These are phyloP conservation scores for Bugula neritina DNA, from an alignment of 2,888 invertebrate species.

Conservation along the genomic window DNA sequence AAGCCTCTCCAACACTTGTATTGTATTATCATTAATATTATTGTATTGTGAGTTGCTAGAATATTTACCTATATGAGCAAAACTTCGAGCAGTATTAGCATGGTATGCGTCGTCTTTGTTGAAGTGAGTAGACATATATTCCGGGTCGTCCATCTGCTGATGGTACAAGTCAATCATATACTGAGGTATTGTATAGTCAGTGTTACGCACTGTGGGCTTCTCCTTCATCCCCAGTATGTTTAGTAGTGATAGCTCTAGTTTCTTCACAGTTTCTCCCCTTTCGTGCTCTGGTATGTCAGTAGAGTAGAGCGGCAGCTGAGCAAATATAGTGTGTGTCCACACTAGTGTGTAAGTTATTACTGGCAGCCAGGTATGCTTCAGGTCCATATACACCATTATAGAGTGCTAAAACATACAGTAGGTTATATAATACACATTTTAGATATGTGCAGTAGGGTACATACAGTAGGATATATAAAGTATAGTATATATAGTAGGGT, in stretches of 20 bases:
- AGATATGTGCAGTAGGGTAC: too few relatives aligned
- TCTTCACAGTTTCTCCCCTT: conserved; percentile 44
- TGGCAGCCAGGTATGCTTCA: not conserved
- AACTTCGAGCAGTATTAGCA: conserved; percentile 49
- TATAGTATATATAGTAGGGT: too few relatives aligned
- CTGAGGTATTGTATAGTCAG: conserved; percentile 65
- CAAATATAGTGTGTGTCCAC: not conserved
- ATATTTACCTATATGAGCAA: conserved; percentile 43
- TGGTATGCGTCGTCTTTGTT: conserved; percentile 34
- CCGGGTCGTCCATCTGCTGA: conserved; percentile 62
- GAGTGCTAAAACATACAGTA: conserved; percentile 6
- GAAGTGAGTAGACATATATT: conserved; percentile 57
- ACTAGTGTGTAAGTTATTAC: not conserved
- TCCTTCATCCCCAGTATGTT: conserved; percentile 61
- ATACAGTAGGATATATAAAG: too few relatives aligned
- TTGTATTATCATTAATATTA: too few relatives aligned
- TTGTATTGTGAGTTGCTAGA: too few relatives aligned
- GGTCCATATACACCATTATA: conserved; percentile 15
- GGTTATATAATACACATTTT: too few relatives aligned
- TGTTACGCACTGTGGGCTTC: conserved; percentile 57
- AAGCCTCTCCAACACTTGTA: too few relatives aligned
- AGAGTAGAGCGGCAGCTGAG: conserved; percentile 17
- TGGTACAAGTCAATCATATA: conserved; percentile 75
- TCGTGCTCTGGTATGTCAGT: conserved; percentile 18
- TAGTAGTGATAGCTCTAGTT: conserved; percentile 61